Evolutionary conservation across 2,888 invertebrate species (phyloP).

Genomic region (Marronus borbonicus): DNA sequence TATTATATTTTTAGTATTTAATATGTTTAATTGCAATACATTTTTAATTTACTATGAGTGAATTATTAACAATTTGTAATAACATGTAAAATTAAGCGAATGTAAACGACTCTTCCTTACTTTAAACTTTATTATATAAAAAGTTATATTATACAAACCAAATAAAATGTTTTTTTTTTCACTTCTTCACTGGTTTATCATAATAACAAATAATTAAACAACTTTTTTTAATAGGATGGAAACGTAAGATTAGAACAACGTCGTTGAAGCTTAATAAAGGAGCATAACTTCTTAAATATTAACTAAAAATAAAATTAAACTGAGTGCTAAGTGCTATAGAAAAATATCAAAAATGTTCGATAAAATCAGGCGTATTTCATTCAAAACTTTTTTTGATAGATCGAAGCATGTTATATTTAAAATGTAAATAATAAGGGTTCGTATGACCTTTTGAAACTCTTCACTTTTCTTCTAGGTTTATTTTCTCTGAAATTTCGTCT

Average conservation of each 20-base stretch:
- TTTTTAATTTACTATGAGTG: neutral
- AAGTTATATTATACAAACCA: slow-evolving; percentile 33
- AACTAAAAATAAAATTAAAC: neutral
- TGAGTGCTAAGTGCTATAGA: neutral
- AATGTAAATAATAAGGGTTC: slow-evolving; percentile 25
- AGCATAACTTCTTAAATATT: slow-evolving; percentile 16
- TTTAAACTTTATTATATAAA: slow-evolving; percentile 42
- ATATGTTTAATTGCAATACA: neutral
- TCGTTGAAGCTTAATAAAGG: neutral
- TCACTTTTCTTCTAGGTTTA: slow-evolving; percentile 11
- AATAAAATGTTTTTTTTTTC: slow-evolving; percentile 22
- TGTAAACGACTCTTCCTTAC: neutral
- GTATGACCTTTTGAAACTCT: neutral
- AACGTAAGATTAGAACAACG: neutral
- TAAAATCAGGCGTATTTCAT: slow-evolving; percentile 2
- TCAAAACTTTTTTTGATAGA: neutral
- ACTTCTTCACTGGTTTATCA: neutral
- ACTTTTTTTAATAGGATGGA: slow-evolving; percentile 3
- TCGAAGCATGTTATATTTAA: neutral
- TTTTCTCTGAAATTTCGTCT: slow-evolving; percentile 3
- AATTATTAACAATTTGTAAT: neutral
- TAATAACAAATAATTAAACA: slow-evolving; percentile 31
- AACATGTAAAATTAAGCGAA: too few species aligned
- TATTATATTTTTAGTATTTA: neutral
- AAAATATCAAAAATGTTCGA: slow-evolving; percentile 29